Percentiles rank a stretch among this genome's conserved stretches.
Conservation (phyloP, 2,888 invertebrate genomes). For the Blastobasis adustella region DNA sequence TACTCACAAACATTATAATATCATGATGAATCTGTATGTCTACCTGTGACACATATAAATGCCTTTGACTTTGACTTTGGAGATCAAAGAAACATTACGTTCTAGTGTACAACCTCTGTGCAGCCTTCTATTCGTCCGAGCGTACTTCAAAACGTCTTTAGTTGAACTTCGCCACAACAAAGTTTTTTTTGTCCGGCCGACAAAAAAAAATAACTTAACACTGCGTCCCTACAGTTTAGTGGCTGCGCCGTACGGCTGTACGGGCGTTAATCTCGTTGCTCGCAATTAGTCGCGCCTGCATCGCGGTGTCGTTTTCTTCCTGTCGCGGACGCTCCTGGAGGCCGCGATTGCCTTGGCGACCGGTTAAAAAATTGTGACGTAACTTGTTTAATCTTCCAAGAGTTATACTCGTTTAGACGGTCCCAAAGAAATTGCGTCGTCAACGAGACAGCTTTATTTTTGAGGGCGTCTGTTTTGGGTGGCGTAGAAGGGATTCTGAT, state of each 20-base stretch:
- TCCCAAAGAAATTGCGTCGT: too few species aligned
- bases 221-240: conserved; percentile 47
- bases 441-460: too few species aligned
- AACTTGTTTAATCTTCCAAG: background rate
- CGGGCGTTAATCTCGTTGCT: conserved; percentile 68
- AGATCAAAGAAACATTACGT: too few species aligned
- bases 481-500: too few species aligned
- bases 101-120: too few species aligned
- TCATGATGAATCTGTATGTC: too few species aligned
- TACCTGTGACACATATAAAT: too few species aligned
- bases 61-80: too few species aligned
- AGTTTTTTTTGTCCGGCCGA: conserved; percentile 44
- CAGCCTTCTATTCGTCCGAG: too few species aligned
- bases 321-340: conserved; percentile 20
- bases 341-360: conserved; percentile 2
- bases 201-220: conserved; percentile 23
- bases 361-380: background rate
- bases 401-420: too few species aligned
- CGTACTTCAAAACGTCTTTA: background rate
- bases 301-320: conserved; percentile 29
- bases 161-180: background rate
- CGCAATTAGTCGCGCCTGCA: conserved; percentile 62
- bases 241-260: conserved; percentile 25
- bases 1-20: too few species aligned
- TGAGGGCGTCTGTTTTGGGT: too few species aligned